Evolutionary conservation across 2,888 invertebrate species (phyloP).

Genomic region (Chirona hameri): DNA sequence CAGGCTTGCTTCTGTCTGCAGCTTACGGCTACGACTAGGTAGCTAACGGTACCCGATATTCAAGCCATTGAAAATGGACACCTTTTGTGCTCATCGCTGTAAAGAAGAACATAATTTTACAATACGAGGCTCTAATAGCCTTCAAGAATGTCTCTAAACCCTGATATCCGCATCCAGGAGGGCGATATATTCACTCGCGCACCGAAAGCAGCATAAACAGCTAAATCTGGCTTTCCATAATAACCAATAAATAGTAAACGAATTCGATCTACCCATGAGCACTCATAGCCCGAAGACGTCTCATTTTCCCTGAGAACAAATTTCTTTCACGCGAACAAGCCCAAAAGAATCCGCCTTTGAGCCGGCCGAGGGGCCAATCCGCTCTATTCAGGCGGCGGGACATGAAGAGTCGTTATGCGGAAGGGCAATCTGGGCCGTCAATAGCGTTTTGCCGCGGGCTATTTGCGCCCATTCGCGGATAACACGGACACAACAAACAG

Average conservation of each 20-base stretch:
- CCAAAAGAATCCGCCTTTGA: neutral
- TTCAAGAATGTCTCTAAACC: neutral
- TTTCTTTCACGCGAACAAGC: slow-evolving; percentile 9
- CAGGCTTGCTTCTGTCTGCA: too few relatives aligned
- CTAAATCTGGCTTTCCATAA: slow-evolving; percentile 4
- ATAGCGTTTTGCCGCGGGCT: neutral
- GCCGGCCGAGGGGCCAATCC: neutral
- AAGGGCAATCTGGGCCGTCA: slow-evolving; percentile 3
- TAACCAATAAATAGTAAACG: slow-evolving; percentile 22
- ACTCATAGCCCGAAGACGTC: neutral
- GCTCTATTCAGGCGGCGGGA: neutral
- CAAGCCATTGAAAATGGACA: too few relatives aligned
- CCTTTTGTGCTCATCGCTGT: neutral
- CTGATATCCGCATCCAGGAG: neutral
- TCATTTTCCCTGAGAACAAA: slow-evolving; percentile 27
- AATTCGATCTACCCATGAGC: neutral
- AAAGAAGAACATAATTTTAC: neutral
- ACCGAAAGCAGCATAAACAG: neutral
- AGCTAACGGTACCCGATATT: too few relatives aligned
- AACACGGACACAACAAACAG: neutral
- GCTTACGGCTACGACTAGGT: too few relatives aligned
- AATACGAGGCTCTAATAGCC: neutral
- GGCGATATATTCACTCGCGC: neutral
- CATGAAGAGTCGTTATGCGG: neutral
- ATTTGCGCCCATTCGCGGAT: neutral